Conservation (phyloP, 2,797 vertebrate species). For the Cottoperca gobio region DNA sequence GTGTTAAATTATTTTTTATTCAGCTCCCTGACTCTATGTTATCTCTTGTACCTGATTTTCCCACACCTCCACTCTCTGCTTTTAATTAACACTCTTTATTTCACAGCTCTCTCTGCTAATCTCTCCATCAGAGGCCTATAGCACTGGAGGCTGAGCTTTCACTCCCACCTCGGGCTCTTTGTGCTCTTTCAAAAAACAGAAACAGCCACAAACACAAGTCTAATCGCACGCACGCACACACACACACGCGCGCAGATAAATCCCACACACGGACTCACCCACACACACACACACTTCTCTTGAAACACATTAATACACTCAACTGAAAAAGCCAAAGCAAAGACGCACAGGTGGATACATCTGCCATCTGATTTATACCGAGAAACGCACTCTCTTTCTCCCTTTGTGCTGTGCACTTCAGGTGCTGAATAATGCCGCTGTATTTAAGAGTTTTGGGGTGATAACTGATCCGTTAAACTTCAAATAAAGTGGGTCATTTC, state of each 20-base stretch:
- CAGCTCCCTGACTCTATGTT: slow-evolving; percentile 62
- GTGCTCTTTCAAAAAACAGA: slow-evolving; percentile 67
- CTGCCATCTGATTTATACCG: slow-evolving; percentile 55
- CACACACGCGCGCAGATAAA: slow-evolving; percentile 37
- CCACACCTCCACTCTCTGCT: slow-evolving; percentile 70
- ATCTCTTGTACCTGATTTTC: slow-evolving; percentile 79
- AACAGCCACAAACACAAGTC: slow-evolving; percentile 63
- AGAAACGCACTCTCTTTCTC: slow-evolving; percentile 26
- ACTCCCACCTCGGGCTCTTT: slow-evolving; percentile 69
- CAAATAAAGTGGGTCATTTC: slow-evolving; percentile 67
- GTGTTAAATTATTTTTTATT: slow-evolving; percentile 68
- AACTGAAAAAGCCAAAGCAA: slow-evolving; percentile 55
- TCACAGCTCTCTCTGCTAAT: slow-evolving; percentile 68
- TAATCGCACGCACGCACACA: not conserved
- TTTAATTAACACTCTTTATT: slow-evolving; percentile 81
- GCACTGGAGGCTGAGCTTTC: slow-evolving; percentile 69
- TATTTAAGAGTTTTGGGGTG: slow-evolving; percentile 57
- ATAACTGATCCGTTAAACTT: slow-evolving; percentile 61
- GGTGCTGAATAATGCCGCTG: slow-evolving; percentile 18
- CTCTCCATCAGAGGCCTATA: slow-evolving; percentile 72
- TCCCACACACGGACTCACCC: slow-evolving; percentile 45
- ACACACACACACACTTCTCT: slow-evolving; percentile 26
- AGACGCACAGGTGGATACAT: slow-evolving; percentile 54
- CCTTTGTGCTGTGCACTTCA: slow-evolving; percentile 34
- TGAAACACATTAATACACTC: slow-evolving; percentile 58